Evolutionary conservation across 2,888 invertebrate species (phyloP), one percentile per base, ranked within the genome.

Genomic region (Agrotis clavis): DNA sequence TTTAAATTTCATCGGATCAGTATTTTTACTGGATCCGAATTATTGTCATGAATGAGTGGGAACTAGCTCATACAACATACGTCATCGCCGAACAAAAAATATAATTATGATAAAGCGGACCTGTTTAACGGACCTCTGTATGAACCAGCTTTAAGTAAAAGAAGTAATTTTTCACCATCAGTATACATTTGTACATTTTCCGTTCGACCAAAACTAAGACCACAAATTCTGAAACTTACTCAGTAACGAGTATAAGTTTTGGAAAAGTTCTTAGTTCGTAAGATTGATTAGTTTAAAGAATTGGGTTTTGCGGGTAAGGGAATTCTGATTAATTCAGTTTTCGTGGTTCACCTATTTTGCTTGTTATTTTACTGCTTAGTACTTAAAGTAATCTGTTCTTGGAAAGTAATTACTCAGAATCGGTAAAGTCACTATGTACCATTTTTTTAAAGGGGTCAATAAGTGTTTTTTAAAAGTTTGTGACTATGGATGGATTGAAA

Each of bases 201-300:
- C 30, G 66, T 83, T 68, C 45, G 35, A 50, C 67, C 51, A 14
- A 69, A 85, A 71, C 76, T 79, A 70, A 61, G 45, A 67, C 69
- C 63, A 71, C 76, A 83, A 83, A 83, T 83, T 83, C 47, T 73
- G 77, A 18, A 83, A 85, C 63, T 83, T 67, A 11, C 51, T 21
- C 70, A 64, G 84, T 83, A 79, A 83, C 67, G 77, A 71, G 66
- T 67, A 61, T 57, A 85, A 82, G 69, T 83, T 85, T 74, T 45
- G 48, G 66, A 53, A 62, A 79, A 66, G 70, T 71, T 61, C 19
- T 21, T 50, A 63, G 81, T 77, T 80, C 54, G 57, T 48, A 77
- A 86, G 83, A 83, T 83, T 83, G 81, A 85, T 83, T 85, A 56
- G 66, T 79, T 84, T 66, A 57, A 76, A 80, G 80, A 80, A 74